phyloP scores from a whole-genome alignment of 2,797 vertebrate genomes.

The Parauchenoglanis ngamensis region DNA sequence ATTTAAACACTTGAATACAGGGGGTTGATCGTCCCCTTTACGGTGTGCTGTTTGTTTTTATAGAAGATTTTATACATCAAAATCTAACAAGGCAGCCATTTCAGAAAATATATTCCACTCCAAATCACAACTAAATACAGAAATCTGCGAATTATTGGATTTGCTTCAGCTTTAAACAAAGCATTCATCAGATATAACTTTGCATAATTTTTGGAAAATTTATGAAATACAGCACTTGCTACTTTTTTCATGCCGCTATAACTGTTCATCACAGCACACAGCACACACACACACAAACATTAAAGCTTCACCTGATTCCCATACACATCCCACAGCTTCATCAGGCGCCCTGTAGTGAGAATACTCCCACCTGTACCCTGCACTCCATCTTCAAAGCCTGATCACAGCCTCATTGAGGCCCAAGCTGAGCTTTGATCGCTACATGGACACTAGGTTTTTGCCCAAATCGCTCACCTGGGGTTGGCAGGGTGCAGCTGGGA shows the following conservation, averaged over 20 bases:
- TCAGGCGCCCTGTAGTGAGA: slow-evolving; percentile 26
- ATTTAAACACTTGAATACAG: neutral
- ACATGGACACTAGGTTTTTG: slow-evolving; percentile 47
- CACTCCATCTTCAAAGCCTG: slow-evolving; percentile 55
- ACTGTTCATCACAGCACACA: neutral
- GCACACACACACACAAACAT: neutral
- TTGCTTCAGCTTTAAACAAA: neutral
- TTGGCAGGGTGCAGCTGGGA: slow-evolving; percentile 56
- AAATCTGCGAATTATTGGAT: neutral
- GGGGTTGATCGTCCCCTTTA: neutral
- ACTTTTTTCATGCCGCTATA: neutral
- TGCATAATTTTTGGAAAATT: neutral
- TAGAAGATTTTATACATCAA: neutral
- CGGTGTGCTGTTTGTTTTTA: neutral
- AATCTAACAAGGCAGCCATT: neutral
- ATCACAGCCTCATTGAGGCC: slow-evolving; percentile 36
- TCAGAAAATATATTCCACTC: neutral
- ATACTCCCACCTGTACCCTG: slow-evolving; percentile 28
- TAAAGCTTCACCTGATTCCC: slow-evolving; percentile 20
- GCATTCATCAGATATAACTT: neutral
- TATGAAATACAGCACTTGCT: neutral
- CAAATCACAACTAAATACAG: neutral
- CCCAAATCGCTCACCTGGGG: slow-evolving; percentile 49
- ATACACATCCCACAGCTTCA: slow-evolving; percentile 20
- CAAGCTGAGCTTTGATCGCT: slow-evolving; percentile 55